Evolutionary conservation across 2,113 vertebrate genomes (phyloP), one percentile per base, ranked within the genome.

Genomic region (Megaceryle torquata): DNA sequence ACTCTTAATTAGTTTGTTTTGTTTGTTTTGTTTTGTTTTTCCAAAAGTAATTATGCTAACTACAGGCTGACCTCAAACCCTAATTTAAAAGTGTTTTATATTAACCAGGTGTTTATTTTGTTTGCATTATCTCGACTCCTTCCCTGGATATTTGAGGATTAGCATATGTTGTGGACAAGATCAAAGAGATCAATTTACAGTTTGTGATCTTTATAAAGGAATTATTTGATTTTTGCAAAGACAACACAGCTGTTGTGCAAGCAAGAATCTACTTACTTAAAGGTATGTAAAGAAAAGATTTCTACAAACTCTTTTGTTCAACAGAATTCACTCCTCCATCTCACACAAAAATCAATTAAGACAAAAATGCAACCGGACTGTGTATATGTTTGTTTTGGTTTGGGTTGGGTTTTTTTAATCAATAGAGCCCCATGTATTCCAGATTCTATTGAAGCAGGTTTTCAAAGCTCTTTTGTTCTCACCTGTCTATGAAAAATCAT

Each of bases 391-490:
- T 37, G 11, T 17, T 33, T 18, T 26, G 18, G 46, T 46, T 46
- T 37, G 37, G 37, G 19, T 88, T 44, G 35, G 11, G 13, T 88
- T 95, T 95, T 97, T 96, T 96, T 91, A 97, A 98, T 98, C 98
- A 96, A 95, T 96, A 96, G 86, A 96, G 91, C 91, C 89, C 91
- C 74, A 82, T 81, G 72, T 96, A 37, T 86, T 96, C 77, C 96
- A 93, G 87, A 93, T 97, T 95, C 97, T 97, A 96, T 97, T 98
- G 97, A 98, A 98, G 95, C 94, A 86, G 95, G 84, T 96, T 98
- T 97, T 97, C 97, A 98, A 98, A 98, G 97, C 96, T 76, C 96
- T 97, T 97, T 98, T 98, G 97, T 98, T 97, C 95, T 98, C 97
- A 98, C 97, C 96, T 98, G 97, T 96, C 97, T 97, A 97, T 79